Base-by-base conservation (phyloP, 2,797 vertebrate genomes). In the Helarctos malayanus region DNA sequence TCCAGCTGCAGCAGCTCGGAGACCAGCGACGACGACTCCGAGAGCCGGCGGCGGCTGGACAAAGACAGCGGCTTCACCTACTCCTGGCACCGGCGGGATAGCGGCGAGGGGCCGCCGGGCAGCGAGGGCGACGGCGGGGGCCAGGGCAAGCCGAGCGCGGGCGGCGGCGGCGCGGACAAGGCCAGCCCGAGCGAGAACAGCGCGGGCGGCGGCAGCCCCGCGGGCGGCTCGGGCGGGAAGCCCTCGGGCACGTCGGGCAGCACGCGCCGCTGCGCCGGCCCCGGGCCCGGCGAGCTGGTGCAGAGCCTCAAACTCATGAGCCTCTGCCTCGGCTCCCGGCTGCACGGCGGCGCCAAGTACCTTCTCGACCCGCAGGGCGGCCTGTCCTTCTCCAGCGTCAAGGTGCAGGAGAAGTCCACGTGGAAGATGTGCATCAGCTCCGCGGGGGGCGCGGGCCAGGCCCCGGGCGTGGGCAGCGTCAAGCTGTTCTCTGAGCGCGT, bases 1-100 rank as follows among this genome's bases (percentile, higher is more conserved):
- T 99, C 99, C 1, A 99, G 99, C 0, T 99, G 99, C 97, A 99
- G 99, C 75, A 99, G 99, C 98, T 99, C 99, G 0, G 99, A 99
- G 99, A 99, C 99, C 0, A 99, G 99, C 0, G 99, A 99, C 0
- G 99, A 99, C 0, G 99, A 99, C 98, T 99, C 99, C 0, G 99
- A 99, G 97, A 99, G 99, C 57, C 99, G 99, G 97, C 99, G 99
- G 1, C 99, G 99, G 12, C 98, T 99, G 0, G 99, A 99, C 93
- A 99, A 99, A 95, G 99, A 99, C 89, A 98, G 99, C 0, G 99
- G 99, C 29, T 99, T 99, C 65, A 98, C 99, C 21, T 99, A 99
- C 97, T 98, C 99, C 57, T 99, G 99, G 99, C 99, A 99, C 89
- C 98, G 99, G 12, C 98, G 99, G 96, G 99, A 99, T 98, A 99